Evolutionary conservation across 1,140 invertebrate species (phyloP).

Genomic region (Phymastichus coffea): DNA sequence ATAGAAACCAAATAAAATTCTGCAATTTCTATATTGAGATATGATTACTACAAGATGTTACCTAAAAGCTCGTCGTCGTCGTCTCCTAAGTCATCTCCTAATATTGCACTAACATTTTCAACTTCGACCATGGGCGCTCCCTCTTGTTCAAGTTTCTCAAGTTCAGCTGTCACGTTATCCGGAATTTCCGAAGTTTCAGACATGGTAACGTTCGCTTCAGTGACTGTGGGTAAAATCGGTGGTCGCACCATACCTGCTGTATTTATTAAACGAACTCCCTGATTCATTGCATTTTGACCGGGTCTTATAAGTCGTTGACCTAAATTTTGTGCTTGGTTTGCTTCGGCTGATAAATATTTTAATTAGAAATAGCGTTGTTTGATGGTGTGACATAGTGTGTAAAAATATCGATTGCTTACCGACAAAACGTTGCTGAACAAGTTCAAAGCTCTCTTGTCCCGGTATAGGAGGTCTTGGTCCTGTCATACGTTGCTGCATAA

Average conservation of each 20-base stretch:
- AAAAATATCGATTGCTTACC: slow-evolving; percentile 29
- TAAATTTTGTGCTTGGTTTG: slow-evolving; percentile 43
- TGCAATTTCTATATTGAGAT: slow-evolving; percentile 21
- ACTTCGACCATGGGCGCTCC: slow-evolving; percentile 69
- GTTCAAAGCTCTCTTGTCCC: slow-evolving; percentile 45
- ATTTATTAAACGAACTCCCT: slow-evolving; percentile 46
- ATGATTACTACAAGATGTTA: slow-evolving; percentile 41
- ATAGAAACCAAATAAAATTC: slow-evolving; percentile 10
- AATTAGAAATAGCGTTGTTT: neutral
- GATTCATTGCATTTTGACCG: slow-evolving; percentile 43
- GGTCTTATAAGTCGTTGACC: slow-evolving; percentile 44
- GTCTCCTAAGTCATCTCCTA: slow-evolving; percentile 79
- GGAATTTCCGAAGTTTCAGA: slow-evolving; percentile 66
- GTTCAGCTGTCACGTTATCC: slow-evolving; percentile 74
- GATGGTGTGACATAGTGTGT: neutral
- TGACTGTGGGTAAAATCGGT: slow-evolving; percentile 42
- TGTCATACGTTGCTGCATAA: slow-evolving; percentile 46
- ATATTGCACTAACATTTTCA: slow-evolving; percentile 71
- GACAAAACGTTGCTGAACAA: slow-evolving; percentile 50
- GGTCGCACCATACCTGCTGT: slow-evolving; percentile 41
- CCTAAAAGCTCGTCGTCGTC: slow-evolving; percentile 87
- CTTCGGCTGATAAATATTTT: slow-evolving; percentile 34
- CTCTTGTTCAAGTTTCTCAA: slow-evolving; percentile 78
- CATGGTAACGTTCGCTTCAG: slow-evolving; percentile 40
- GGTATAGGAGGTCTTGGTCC: slow-evolving; percentile 39